Evolutionary conservation across 2,888 invertebrate species (phyloP).

Genomic region (Eupithecia subfuscata): DNA sequence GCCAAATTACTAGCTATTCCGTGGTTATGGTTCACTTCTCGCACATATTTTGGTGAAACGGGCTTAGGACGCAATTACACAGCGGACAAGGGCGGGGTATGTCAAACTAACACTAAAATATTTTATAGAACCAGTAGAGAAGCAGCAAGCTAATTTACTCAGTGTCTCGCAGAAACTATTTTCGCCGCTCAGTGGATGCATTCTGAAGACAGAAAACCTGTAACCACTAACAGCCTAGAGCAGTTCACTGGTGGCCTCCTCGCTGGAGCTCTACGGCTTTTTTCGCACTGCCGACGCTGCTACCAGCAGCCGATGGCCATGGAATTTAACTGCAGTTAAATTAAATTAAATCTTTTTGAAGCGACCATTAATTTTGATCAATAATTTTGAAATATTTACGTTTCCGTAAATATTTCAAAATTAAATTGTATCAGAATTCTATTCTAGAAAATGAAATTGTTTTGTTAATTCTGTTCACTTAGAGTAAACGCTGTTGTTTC

Average conservation of each 20-base stretch:
- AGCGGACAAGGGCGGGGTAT: background rate
- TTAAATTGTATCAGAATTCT: no score
- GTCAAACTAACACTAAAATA: background rate
- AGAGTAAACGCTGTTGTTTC: background rate
- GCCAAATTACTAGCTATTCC: conserved; percentile 70
- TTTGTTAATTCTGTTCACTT: background rate
- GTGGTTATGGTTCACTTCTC: conserved; percentile 55
- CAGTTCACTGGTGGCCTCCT: no score
- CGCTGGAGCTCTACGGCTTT: no score
- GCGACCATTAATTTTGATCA: no score
- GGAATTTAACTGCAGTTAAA: no score
- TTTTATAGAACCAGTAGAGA: background rate
- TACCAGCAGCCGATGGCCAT: no score
- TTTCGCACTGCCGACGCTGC: no score
- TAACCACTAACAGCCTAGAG: no score
- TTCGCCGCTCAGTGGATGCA: background rate
- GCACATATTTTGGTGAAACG: conserved; percentile 44
- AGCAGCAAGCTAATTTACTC: background rate
- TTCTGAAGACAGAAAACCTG: background rate
- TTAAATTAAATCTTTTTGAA: no score
- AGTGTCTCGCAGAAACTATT: background rate
- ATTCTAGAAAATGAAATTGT: background rate
- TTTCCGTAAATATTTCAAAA: no score
- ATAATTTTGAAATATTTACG: no score
- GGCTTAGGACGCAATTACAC: conserved; percentile 5